These are phyloP conservation scores for Achatina immaculata DNA, from an alignment of 1,140 invertebrate genomes.

Conservation along the genomic window DNA sequence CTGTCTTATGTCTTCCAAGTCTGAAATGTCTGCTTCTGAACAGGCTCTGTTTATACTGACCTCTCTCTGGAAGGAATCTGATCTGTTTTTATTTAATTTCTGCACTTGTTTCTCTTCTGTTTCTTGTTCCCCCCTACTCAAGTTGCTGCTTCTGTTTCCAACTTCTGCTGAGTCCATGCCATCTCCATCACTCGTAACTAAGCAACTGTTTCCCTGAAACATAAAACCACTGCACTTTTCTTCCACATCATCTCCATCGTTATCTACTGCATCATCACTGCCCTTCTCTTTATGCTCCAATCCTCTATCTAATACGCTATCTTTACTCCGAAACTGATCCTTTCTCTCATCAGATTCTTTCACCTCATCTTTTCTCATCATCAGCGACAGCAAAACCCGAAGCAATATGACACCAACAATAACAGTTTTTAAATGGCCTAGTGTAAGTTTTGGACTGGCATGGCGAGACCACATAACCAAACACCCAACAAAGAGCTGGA, in stretches of 20 bases:
- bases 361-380: background rate
- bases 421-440: conserved; percentile 50
- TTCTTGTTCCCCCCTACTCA: too few relatives aligned
- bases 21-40: background rate
- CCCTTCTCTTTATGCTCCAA: background rate
- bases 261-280: too few relatives aligned
- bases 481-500: conserved; percentile 77
- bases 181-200: too few relatives aligned
- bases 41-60: conserved; percentile 4
- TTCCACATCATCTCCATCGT: too few relatives aligned
- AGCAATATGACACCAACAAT: conserved; percentile 56
- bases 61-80: background rate
- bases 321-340: background rate
- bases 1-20: conserved; percentile 41
- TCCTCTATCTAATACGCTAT: too few relatives aligned
- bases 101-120: too few relatives aligned
- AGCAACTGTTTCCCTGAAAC: too few relatives aligned
- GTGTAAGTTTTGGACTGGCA: conserved; percentile 52
- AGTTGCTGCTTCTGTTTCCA: too few relatives aligned
- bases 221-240: too few relatives aligned
- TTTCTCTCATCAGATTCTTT: background rate
- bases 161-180: too few relatives aligned
- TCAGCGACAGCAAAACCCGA: background rate
- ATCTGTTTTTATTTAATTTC: too few relatives aligned
- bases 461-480: conserved; percentile 80